Evolutionary conservation across 2,113 vertebrate genomes (phyloP).

Genomic region (Paraplagusia blochii): DNA sequence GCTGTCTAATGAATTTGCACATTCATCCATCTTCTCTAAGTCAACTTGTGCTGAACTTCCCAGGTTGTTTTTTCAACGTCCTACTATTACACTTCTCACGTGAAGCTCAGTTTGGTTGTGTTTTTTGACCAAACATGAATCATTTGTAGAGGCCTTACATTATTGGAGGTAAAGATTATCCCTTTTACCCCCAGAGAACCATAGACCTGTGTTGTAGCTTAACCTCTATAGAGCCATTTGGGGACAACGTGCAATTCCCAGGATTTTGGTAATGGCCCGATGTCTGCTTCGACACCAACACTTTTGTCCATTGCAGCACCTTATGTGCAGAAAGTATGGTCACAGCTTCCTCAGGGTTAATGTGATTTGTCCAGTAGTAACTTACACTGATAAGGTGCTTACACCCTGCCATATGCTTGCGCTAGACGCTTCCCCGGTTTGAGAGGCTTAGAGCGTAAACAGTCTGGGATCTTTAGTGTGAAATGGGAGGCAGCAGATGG

Average conservation of each 20-base stretch:
- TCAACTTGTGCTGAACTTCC: slow-evolving; percentile 57
- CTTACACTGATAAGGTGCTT: slow-evolving; percentile 74
- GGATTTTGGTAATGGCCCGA: slow-evolving; percentile 45
- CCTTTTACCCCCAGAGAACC: slow-evolving; percentile 54
- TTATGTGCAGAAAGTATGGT: slow-evolving; percentile 51
- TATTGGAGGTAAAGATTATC: slow-evolving; percentile 56
- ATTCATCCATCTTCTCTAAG: slow-evolving; percentile 66
- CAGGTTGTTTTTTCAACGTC: slow-evolving; percentile 40
- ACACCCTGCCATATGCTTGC: slow-evolving; percentile 71
- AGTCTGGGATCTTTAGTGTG: slow-evolving; percentile 47
- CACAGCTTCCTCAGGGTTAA: slow-evolving; percentile 58
- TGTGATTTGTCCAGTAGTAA: slow-evolving; percentile 69
- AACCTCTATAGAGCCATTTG: slow-evolving; percentile 39
- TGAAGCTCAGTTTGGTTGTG: not conserved
- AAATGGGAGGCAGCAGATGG: slow-evolving; percentile 52
- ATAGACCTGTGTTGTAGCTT: slow-evolving; percentile 53
- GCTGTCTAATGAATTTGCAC: slow-evolving; percentile 67
- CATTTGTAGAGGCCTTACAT: slow-evolving; percentile 18
- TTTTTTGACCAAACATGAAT: slow-evolving; percentile 31
- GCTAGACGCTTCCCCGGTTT: slow-evolving; percentile 58
- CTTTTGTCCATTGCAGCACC: slow-evolving; percentile 53
- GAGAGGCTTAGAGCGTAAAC: slow-evolving; percentile 59
- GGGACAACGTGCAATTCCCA: slow-evolving; percentile 43
- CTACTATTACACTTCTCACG: slow-evolving; percentile 18
- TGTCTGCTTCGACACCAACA: slow-evolving; percentile 55